phyloP scores from a whole-genome alignment of 2,113 vertebrate genomes.

The Pomatorhinus ruficollis region DNA sequence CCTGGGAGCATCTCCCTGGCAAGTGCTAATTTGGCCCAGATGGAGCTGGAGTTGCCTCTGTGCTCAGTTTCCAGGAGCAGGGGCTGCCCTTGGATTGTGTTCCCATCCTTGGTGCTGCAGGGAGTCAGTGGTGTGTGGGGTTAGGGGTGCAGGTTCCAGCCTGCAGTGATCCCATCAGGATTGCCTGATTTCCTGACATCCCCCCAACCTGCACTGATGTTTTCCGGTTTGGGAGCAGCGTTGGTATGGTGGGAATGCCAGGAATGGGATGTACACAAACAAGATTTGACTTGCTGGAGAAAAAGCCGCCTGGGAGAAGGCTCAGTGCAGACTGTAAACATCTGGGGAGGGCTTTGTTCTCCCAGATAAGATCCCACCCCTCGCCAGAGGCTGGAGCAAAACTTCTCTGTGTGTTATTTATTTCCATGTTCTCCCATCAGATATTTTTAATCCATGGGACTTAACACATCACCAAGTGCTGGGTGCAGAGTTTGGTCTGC shows the following conservation, averaged over 20 bases:
- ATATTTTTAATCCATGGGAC: not conserved
- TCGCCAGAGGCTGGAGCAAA: conserved; percentile 16
- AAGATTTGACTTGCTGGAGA: conserved; percentile 52
- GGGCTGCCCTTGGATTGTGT: not conserved
- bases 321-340: conserved; percentile 19
- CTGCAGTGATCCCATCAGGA: not conserved
- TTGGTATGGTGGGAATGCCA: not conserved
- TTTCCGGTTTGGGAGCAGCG: not conserved
- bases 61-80: not conserved
- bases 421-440: not conserved
- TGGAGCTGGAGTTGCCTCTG: not conserved
- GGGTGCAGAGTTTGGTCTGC: not conserved
- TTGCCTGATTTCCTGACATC: not conserved
- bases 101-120: not conserved
- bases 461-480: not conserved
- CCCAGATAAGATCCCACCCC: conserved; percentile 39
- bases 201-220: not conserved
- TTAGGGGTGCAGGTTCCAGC: not conserved
- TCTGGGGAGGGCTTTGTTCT: conserved; percentile 55
- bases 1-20: not conserved
- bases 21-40: not conserved
- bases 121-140: accelerated
- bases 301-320: not conserved
- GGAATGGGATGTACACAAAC: conserved; percentile 41
- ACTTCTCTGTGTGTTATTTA: not conserved